Percentiles rank a stretch among this genome's conserved stretches.
Evolutionary conservation across 2,113 vertebrate genomes (phyloP).

Genomic region (Trogon surrucura): DNA sequence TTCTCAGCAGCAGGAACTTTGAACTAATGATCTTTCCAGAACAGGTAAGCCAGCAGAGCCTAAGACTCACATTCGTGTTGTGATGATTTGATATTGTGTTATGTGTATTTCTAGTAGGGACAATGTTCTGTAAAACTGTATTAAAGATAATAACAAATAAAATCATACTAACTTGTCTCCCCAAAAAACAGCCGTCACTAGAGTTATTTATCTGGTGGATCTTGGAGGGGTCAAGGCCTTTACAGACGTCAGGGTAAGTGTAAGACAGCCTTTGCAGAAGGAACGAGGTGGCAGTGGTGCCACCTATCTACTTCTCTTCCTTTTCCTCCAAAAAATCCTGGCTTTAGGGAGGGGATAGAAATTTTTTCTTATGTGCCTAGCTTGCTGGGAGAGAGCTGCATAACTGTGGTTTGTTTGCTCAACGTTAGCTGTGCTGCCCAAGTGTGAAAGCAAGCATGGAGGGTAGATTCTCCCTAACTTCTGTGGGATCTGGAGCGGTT

Average conservation of each 20-base stretch:
- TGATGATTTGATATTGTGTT: background rate
- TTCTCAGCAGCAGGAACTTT: conserved; percentile 14
- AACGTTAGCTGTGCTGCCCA: background rate
- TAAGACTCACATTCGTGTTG: background rate
- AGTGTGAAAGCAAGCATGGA: conserved; percentile 33
- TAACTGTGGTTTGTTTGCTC: conserved; percentile 48
- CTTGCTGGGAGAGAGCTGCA: background rate
- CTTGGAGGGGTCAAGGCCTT: background rate
- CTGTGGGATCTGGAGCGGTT: conserved; percentile 61
- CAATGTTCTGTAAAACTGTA: background rate
- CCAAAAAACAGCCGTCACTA: rapidly evolving
- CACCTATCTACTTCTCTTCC: background rate
- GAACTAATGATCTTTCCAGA: conserved; percentile 23
- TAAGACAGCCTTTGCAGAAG: background rate
- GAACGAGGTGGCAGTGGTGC: background rate
- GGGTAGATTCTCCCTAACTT: conserved; percentile 22
- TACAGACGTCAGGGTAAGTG: background rate
- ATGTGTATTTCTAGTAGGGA: background rate
- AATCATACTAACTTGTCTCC: background rate
- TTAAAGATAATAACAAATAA: background rate
- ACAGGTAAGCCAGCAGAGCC: background rate
- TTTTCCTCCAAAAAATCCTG: background rate
- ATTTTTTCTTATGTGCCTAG: background rate
- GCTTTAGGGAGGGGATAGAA: background rate
- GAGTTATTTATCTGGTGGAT: background rate